Base-by-base conservation (phyloP, 2,888 invertebrate genomes). In the Homarus gammarus region DNA sequence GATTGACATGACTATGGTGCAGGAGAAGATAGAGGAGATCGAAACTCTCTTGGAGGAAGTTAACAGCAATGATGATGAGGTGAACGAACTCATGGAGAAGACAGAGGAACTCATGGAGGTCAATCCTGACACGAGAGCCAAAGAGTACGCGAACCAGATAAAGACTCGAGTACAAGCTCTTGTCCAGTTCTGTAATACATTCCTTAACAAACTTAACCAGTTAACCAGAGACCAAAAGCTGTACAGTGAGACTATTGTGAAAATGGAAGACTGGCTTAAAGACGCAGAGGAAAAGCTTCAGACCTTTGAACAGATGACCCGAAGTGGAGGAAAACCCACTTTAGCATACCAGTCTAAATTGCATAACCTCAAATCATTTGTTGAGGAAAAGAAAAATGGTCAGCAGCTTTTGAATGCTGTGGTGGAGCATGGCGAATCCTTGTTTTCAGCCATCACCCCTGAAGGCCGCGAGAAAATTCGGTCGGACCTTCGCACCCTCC, bases 401-500 rank as follows among this genome's bases (percentile, higher is more conserved):
- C 97, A 97, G 93, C 94, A 94, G 49, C 94, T 97, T 64, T 94
- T 98, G 0, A 97, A 97, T 93, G 96, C 95, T 92, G 97, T 97
- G 0, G 96, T 97, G 0, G 97, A 97, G 93, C 96, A 96, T 85
- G 98, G 98, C 0, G 99, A 99, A 94, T 96, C 96, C 6, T 94
- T 99, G 15, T 98, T 98, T 93, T 96, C 97, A 18, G 96, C 97
- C 70, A 97, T 98, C 12, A 97, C 97, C 0, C 96, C 97, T 0
- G 97, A 98, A 93, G 97, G 98, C 90, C 95, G 98, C 81, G 98
- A 99, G 93, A 94, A 95, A 81, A 96, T 99, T 82, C 95, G 99
- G 92, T 95, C 96, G 78, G 97, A 98, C 93, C 94, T 98, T 31
- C 95, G 98, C 93, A 95, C 96, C 91, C 94, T 98, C 84, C 95